Evolutionary conservation across 2,113 vertebrate genomes (phyloP).

Genomic region (Heliornis fulica): DNA sequence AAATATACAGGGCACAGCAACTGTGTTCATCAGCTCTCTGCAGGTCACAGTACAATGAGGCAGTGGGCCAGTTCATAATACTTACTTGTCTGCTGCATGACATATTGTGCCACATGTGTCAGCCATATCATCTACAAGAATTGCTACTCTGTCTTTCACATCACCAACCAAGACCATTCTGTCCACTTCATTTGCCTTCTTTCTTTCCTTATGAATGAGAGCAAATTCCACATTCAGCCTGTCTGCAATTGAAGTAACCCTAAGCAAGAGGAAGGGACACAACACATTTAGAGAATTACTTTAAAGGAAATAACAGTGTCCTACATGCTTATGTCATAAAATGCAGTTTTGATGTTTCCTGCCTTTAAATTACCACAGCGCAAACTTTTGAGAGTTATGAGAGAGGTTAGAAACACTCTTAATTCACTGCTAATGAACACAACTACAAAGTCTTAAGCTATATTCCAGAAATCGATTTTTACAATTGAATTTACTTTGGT

Average conservation of each 20-base stretch:
- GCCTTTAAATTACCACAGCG: background rate
- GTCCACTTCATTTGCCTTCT: constrained; percentile 95
- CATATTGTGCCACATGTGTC: constrained; percentile 96
- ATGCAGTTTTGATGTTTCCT: background rate
- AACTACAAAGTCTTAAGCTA: background rate
- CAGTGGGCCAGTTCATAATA: background rate
- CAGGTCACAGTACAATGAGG: background rate
- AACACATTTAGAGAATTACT: background rate
- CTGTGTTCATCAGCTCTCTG: background rate
- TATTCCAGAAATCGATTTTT: background rate
- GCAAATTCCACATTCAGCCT: constrained; percentile 94
- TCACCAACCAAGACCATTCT: constrained; percentile 95
- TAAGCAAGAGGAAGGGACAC: constrained; percentile 30
- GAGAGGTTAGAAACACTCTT: background rate
- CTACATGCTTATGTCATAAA: background rate
- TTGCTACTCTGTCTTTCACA: constrained; percentile 91
- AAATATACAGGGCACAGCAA: background rate
- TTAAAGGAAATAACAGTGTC: background rate
- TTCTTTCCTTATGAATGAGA: constrained; percentile 94
- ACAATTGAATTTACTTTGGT: background rate
- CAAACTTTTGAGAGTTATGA: background rate
- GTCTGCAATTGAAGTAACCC: constrained; percentile 94
- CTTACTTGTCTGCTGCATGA: constrained; percentile 91
- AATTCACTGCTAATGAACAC: background rate
- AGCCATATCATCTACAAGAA: constrained; percentile 95